phyloP scores from a whole-genome alignment of 2,888 invertebrate species.

The Chymomyza amoena region DNA sequence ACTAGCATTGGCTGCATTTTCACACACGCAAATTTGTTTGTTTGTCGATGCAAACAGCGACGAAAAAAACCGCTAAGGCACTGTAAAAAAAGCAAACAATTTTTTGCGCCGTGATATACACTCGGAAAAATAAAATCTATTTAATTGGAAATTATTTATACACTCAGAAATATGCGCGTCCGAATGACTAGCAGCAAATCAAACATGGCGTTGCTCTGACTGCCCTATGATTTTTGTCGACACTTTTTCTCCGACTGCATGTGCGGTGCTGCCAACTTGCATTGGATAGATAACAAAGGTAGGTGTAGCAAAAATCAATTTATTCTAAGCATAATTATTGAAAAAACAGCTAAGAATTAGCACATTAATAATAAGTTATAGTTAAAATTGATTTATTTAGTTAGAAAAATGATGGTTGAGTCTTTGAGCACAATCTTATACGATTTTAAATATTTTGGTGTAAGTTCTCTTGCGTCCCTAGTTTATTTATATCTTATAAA shows the following conservation, averaged over 20 bases:
- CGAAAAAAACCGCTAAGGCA: neutral
- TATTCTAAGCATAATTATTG: no score
- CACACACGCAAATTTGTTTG: neutral
- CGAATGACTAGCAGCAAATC: neutral
- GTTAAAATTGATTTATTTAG: no score
- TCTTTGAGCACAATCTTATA: no score
- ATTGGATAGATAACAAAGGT: neutral
- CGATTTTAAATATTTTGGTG: no score
- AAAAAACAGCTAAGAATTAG: no score
- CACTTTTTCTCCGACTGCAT: neutral
- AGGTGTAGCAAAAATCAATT: neutral
- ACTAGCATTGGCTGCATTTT: neutral
- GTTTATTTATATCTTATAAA: no score
- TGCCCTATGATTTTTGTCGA: neutral
- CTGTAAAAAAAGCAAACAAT: neutral
- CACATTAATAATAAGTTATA: no score
- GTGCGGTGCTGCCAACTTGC: neutral
- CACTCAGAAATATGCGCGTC: slow-evolving; percentile 3
- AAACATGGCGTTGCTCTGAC: slow-evolving; percentile 2
- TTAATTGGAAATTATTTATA: neutral
- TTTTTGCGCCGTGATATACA: neutral
- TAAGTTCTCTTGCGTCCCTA: no score
- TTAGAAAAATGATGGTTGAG: no score
- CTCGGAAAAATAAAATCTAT: neutral
- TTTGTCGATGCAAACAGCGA: neutral